Percentiles rank a stretch among this genome's conserved stretches.
Conservation (phyloP, 2,113 vertebrate species). For the Grammomys surdaster region DNA sequence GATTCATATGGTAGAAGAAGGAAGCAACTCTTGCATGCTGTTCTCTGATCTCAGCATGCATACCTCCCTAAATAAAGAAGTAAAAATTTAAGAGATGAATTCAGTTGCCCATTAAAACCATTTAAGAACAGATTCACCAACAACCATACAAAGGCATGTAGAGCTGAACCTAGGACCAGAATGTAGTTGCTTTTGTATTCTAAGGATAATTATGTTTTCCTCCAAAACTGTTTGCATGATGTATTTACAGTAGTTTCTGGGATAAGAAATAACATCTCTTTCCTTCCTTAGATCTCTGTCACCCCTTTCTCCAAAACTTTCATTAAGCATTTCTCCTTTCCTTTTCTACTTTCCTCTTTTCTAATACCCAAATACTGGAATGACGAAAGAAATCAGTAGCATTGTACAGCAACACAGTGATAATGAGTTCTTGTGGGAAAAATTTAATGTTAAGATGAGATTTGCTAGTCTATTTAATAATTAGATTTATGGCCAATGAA, state of each 20-base stretch:
- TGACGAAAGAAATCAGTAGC: background rate
- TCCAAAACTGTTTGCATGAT: background rate
- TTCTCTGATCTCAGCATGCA: background rate
- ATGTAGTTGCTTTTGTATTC: background rate
- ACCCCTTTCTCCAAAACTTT: background rate
- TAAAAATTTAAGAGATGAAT: background rate
- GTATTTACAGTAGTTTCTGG: background rate
- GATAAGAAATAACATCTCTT: background rate
- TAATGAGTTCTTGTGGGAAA: background rate
- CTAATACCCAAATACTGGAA: background rate
- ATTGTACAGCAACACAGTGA: background rate
- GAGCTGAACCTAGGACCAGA: background rate
- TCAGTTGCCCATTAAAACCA: conserved; percentile 1
- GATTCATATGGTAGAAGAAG: background rate
- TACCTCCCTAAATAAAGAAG: background rate
- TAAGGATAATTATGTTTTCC: too few species aligned
- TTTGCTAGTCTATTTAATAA: background rate
- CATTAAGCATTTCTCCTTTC: background rate
- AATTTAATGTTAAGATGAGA: background rate
- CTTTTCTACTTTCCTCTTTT: background rate
- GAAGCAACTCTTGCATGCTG: background rate
- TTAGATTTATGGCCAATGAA: background rate
- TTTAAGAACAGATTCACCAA: conserved; percentile 3
- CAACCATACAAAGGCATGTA: background rate
- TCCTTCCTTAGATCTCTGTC: conserved; percentile 2